phyloP scores from a whole-genome alignment of 2,113 vertebrate genomes.

The Saccopteryx leptura region DNA sequence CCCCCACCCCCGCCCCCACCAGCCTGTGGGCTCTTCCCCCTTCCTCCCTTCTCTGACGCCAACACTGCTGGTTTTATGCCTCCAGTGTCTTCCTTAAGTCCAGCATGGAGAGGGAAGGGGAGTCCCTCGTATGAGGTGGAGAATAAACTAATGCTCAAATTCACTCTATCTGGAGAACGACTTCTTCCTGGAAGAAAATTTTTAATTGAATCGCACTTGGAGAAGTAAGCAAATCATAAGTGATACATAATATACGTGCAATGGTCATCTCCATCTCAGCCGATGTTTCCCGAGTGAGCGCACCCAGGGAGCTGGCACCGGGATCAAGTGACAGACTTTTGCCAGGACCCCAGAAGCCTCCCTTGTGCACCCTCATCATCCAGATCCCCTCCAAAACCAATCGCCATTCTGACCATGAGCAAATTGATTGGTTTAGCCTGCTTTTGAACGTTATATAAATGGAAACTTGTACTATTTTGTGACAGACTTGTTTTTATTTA shows the following conservation, averaged over 20 bases:
- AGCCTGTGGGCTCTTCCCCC: neutral
- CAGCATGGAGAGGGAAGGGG: neutral
- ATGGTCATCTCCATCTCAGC: neutral
- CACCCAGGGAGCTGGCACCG: neutral
- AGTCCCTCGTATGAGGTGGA: fast-evolving
- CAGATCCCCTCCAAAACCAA: neutral
- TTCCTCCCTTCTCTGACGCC: neutral
- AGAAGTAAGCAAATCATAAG: neutral
- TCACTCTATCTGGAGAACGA: neutral
- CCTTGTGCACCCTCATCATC: neutral
- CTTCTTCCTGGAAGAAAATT: neutral
- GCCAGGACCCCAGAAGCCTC: neutral
- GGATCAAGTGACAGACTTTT: neutral
- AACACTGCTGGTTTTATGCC: neutral
- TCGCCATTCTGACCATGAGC: neutral
- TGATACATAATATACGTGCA: neutral
- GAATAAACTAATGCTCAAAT: neutral
- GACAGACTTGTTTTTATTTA: neutral
- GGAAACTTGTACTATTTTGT: neutral
- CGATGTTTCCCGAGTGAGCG: neutral
- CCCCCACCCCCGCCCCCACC: neutral
- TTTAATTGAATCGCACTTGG: neutral
- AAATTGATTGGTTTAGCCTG: neutral
- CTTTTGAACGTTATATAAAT: conserved; percentile 5
- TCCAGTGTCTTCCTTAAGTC: neutral